Conservation (phyloP, 1,140 invertebrate species). For the Akabosia matsudoensis region DNA sequence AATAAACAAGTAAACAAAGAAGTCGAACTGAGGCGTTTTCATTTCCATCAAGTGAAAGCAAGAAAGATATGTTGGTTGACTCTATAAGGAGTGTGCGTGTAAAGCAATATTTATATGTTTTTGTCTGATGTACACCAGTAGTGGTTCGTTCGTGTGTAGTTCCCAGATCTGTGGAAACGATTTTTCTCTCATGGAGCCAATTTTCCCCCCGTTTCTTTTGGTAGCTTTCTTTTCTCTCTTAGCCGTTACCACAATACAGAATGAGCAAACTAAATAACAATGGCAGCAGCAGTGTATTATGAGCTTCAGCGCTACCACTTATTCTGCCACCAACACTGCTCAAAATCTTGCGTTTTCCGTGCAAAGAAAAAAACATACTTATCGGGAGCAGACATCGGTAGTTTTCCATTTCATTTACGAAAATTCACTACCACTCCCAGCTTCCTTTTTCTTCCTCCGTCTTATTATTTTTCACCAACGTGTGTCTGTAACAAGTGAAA, state of each 20-base stretch:
- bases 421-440: not conserved
- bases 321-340: not conserved
- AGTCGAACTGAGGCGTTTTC: too few species aligned
- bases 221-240: slow-evolving; percentile 5
- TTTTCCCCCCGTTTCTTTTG: not conserved
- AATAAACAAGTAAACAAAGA: too few species aligned
- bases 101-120: too few species aligned
- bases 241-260: not conserved
- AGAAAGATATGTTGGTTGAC: not conserved
- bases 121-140: not conserved
- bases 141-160: not conserved
- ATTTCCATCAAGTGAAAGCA: slow-evolving; percentile 4
- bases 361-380: not conserved
- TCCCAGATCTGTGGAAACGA: slow-evolving; percentile 4
- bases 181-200: slow-evolving; percentile 8
- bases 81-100: too few species aligned
- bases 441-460: not conserved
- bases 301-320: not conserved
- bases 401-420: slow-evolving; percentile 10
- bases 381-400: slow-evolving; percentile 2
- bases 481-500: not conserved
- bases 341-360: not conserved
- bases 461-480: not conserved
- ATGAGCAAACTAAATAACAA: not conserved
- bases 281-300: not conserved